phyloP scores from a whole-genome alignment of 2,888 invertebrate species.

The Gibbula magus region DNA sequence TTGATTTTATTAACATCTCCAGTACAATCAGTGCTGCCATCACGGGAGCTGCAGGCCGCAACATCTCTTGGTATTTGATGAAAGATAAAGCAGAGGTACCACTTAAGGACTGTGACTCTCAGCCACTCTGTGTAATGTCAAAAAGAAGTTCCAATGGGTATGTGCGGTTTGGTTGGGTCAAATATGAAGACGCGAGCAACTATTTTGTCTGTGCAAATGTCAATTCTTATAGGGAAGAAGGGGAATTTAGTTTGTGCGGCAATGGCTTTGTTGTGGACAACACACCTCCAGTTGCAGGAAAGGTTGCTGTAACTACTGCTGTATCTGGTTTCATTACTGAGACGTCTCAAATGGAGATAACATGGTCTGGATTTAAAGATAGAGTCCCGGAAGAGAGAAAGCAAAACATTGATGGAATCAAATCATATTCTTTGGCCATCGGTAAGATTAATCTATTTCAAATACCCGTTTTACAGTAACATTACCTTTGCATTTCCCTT shows the following conservation, averaged over 20 bases:
- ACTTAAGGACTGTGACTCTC: not conserved
- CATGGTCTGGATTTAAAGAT: slow-evolving; percentile 2
- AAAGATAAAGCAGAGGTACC: not conserved
- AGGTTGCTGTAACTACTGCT: not conserved
- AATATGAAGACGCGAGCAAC: not conserved
- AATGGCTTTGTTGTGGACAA: slow-evolving; percentile 21
- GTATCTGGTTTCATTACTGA: not conserved
- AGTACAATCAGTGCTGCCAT: not conserved
- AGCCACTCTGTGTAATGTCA: not conserved
- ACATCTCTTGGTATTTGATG: slow-evolving; percentile 13
- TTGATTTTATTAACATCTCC: not conserved
- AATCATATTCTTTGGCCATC: not conserved
- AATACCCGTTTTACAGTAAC: not conserved
- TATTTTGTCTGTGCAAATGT: slow-evolving; percentile 17
- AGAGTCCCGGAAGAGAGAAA: not conserved
- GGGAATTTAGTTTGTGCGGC: not conserved
- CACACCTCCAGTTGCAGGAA: not conserved
- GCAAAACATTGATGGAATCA: not conserved
- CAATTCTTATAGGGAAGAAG: not conserved
- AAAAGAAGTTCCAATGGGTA: not conserved
- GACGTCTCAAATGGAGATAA: not conserved
- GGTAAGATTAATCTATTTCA: not conserved
- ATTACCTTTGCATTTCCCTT: not conserved
- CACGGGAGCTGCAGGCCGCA: not conserved
- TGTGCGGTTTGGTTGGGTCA: not conserved